phyloP scores from a whole-genome alignment of 2,888 invertebrate species.

The Rhaphigaster nebulosa region DNA sequence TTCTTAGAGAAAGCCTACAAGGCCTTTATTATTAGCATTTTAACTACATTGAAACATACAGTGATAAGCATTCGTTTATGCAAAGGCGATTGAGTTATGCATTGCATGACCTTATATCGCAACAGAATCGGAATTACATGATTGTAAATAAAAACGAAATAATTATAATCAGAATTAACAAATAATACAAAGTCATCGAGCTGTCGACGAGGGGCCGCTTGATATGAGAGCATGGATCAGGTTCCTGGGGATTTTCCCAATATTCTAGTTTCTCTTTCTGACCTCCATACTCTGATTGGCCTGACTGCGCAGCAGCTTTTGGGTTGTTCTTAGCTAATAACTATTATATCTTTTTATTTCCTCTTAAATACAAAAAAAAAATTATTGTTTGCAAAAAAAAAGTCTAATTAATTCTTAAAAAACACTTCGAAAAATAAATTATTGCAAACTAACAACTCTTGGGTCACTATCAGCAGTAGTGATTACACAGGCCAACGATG shows the following conservation, averaged over 20 bases:
- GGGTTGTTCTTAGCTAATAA: not conserved
- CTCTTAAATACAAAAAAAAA: too few relatives aligned
- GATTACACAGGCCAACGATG: too few relatives aligned
- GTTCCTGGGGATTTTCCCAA: constrained; percentile 56
- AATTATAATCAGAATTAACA: not conserved
- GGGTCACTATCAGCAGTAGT: too few relatives aligned
- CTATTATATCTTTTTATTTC: not conserved
- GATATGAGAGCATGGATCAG: not conserved
- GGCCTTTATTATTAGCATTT: too few relatives aligned
- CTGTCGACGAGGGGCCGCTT: not conserved
- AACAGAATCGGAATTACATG: not conserved
- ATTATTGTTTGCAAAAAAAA: too few relatives aligned
- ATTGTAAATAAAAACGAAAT: not conserved
- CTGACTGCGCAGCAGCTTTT: constrained; percentile 21
- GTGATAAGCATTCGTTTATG: not conserved
- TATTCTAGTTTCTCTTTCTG: constrained; percentile 54
- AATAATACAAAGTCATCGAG: not conserved
- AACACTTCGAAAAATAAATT: too few relatives aligned
- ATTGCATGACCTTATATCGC: not conserved
- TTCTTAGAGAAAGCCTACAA: too few relatives aligned
- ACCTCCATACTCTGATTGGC: constrained; percentile 49
- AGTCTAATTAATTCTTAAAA: too few relatives aligned
- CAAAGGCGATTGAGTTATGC: not conserved
- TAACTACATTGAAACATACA: not conserved
- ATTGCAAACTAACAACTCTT: too few relatives aligned